phyloP scores from a whole-genome alignment of 2,888 invertebrate species.

The Sesia bembeciformis region DNA sequence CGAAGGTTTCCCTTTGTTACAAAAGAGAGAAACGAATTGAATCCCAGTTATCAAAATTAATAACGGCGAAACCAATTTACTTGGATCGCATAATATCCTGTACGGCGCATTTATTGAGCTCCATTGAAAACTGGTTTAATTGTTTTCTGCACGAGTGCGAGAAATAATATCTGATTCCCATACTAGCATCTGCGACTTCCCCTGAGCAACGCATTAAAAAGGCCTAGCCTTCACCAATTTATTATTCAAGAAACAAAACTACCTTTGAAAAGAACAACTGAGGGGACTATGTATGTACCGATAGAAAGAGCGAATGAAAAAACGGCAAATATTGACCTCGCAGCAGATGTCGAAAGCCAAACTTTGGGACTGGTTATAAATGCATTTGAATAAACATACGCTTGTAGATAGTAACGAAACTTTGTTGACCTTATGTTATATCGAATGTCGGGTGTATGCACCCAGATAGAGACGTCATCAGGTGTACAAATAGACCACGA shows the following conservation, averaged over 20 bases:
- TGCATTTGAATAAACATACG: slow-evolving; percentile 71
- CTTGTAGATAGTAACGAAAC: slow-evolving; percentile 56
- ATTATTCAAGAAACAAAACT: slow-evolving; percentile 2
- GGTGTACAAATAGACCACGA: slow-evolving; percentile 43
- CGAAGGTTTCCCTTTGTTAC: slow-evolving; percentile 71
- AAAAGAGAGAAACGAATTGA: slow-evolving; percentile 71
- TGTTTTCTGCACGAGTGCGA: slow-evolving; percentile 35
- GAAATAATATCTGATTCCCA: slow-evolving; percentile 12
- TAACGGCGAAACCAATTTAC: slow-evolving; percentile 68
- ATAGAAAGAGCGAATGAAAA: slow-evolving; percentile 48
- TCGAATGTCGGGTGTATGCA: slow-evolving; percentile 45
- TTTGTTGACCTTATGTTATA: slow-evolving; percentile 61
- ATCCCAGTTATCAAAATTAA: slow-evolving; percentile 73
- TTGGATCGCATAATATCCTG: slow-evolving; percentile 66
- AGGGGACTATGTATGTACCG: slow-evolving; percentile 21
- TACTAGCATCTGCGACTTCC: slow-evolving; percentile 12
- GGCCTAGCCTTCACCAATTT: background rate
- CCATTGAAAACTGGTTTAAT: slow-evolving; percentile 37
- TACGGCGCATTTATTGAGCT: slow-evolving; percentile 44
- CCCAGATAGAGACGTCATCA: slow-evolving; percentile 56
- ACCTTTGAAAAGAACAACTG: slow-evolving; percentile 19
- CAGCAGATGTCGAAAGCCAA: slow-evolving; percentile 68
- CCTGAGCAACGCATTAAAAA: background rate
- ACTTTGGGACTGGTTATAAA: slow-evolving; percentile 52
- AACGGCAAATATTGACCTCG: slow-evolving; percentile 70